Base-by-base conservation (phyloP, 53 echinoderm and acorn worm genomes). In the Mesocentrotus franciscanus region DNA sequence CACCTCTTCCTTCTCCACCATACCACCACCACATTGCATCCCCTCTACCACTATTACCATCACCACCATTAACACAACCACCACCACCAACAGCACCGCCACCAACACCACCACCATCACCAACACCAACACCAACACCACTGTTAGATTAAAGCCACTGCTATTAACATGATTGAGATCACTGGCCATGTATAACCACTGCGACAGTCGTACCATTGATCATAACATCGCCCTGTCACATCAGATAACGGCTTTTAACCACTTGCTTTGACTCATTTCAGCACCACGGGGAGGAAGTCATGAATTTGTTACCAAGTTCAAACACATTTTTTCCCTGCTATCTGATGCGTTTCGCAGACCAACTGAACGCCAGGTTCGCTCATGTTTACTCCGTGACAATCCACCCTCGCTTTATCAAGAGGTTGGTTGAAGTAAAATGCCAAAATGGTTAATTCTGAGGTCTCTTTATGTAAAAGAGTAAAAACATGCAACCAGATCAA, bases 281-380 rank as follows among this genome's bases (percentile, higher is more conserved):
- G 58, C n/a, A 87, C 56, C 87, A 7, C 56, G 5, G 87, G 64
- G 66, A 91, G 91, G 91, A 91, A 91, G 91, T 91, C 62, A 91
- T 91, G 66, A 62, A 91, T 91, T 91, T 91, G 68, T 62, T 66
- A 35, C 91, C 91, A 91, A 91, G 91, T 91, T 91, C 70, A 91
- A 62, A 64, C 91, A 91, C 33, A 64, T 91, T 91, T 87, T 18
- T 58, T 29, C 59, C 13, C 81, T 58, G 9, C 87, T 56, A 56
- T 13, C 29, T 91, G 91, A 91, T 91, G 62, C 35, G 0, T 33
- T 91, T 66, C 20, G 33, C 91, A 91, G 91, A 35, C 29, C 57
- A 16, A 58, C 58, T 12, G 26, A 87, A 74, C 74, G 32, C 74
- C 30, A 74, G 74, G 81, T 81, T 81, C 20, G 81, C 81, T 42